Evolutionary conservation across 2,888 invertebrate genomes (phyloP).

Genomic region (Parnassius smintheus): DNA sequence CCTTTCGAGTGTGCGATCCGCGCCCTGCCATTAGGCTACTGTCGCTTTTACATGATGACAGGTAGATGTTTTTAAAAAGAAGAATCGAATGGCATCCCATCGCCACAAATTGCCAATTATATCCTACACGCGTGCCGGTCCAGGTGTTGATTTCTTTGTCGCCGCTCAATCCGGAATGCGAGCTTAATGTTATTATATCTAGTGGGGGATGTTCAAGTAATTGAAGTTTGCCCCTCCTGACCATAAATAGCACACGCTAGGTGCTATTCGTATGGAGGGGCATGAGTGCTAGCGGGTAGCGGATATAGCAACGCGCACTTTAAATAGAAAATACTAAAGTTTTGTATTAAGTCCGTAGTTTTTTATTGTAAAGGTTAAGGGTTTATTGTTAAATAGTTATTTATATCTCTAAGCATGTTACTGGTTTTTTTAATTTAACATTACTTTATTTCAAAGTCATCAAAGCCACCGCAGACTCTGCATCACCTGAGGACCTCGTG

Average conservation of each 20-base stretch:
- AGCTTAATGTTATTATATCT: slow-evolving; percentile 30
- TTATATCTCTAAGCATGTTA: no score
- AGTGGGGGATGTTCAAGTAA: slow-evolving; percentile 27
- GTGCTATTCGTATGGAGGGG: slow-evolving; percentile 3
- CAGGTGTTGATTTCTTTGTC: slow-evolving; percentile 27
- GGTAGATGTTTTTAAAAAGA: slow-evolving; percentile 1
- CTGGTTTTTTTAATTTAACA: no score
- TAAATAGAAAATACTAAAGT: no score
- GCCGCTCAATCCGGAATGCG: slow-evolving; percentile 30
- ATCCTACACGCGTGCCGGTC: slow-evolving; percentile 16
- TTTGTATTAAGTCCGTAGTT: no score
- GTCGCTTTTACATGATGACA: not conserved
- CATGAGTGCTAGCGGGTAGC: slow-evolving; percentile 9
- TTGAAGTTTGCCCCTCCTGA: slow-evolving; percentile 16
- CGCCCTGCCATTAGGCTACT: no score
- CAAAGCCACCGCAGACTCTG: no score
- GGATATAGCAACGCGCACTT: not conserved
- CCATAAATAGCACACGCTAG: slow-evolving; percentile 6
- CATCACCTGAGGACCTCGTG: no score
- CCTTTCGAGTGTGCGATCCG: no score
- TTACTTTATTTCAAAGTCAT: no score
- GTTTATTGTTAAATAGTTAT: no score
- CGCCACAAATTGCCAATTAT: slow-evolving; percentile 21
- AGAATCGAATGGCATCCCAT: not conserved
- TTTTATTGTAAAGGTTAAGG: no score